Conservation (phyloP, 2,888 invertebrate species). For the Thereva nobilitata region DNA sequence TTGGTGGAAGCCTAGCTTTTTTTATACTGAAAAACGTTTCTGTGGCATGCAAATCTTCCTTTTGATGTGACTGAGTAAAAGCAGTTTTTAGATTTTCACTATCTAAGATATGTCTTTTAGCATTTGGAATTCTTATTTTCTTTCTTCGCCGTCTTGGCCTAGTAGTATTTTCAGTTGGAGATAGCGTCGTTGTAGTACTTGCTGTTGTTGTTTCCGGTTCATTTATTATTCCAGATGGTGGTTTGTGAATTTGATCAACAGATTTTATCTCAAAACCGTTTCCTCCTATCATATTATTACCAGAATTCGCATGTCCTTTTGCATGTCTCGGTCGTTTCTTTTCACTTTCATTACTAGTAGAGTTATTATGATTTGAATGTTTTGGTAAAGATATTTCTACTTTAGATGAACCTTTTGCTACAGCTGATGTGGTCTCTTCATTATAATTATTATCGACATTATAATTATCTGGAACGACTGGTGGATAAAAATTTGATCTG, state of each 20-base stretch:
- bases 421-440: conserved; percentile 15
- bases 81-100: conserved; percentile 54
- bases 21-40: no score
- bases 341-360: not conserved
- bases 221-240: not conserved
- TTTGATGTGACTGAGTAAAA: conserved; percentile 45
- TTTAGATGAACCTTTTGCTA: conserved; percentile 35
- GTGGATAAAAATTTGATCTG: conserved; percentile 52
- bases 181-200: conserved; percentile 35
- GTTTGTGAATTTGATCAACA: not conserved
- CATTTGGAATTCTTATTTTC: conserved; percentile 40
- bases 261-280: no score
- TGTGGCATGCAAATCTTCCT: not conserved
- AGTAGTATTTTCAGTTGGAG: not conserved
- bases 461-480: conserved; percentile 45
- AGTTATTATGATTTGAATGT: no score
- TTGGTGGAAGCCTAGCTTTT: no score
- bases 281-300: no score
- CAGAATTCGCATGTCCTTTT: no score
- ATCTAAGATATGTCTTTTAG: conserved; percentile 51
- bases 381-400: conserved; percentile 31
- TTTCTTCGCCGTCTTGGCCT: not conserved
- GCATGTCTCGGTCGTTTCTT: not conserved
- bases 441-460: conserved; percentile 38
- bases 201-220: conserved; percentile 28